These are phyloP conservation scores for Dasypogon diadema DNA, from an alignment of 2,888 invertebrate genomes.

Conservation along the genomic window DNA sequence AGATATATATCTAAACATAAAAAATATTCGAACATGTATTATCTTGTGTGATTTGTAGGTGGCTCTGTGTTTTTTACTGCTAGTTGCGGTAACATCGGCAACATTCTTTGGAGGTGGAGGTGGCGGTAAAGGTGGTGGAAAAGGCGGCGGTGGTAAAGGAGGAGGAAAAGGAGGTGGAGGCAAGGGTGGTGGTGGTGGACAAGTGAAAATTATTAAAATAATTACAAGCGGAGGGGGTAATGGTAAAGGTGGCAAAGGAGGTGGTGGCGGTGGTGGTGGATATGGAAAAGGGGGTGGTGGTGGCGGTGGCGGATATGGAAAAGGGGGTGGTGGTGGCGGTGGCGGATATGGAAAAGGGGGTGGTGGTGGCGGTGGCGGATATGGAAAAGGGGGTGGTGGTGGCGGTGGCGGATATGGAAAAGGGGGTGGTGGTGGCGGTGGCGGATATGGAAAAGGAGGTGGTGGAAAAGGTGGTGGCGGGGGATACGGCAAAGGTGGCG, in stretches of 20 bases:
- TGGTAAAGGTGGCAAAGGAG: constrained; percentile 10
- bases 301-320: background rate
- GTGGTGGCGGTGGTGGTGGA: background rate
- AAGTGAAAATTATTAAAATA: constrained; percentile 25
- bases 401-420: too few relatives aligned
- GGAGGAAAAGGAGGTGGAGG: background rate
- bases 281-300: background rate
- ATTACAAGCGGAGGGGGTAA: background rate
- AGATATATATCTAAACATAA: too few relatives aligned
- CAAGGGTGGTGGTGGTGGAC: constrained; percentile 15
- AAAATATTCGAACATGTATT: too few relatives aligned
- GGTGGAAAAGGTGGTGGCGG: background rate
- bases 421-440: too few relatives aligned
- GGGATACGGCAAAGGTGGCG: background rate
- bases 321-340: background rate
- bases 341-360: background rate
- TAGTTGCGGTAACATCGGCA: constrained; percentile 11
- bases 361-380: too few relatives aligned
- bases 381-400: too few relatives aligned
- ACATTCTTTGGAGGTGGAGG: constrained; percentile 29
- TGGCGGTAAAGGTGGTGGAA: background rate
- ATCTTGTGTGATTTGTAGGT: background rate
- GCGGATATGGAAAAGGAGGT: too few relatives aligned
- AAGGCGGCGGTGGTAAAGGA: background rate
- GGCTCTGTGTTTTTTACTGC: background rate